Evolutionary conservation across 2,113 vertebrate genomes (phyloP), one percentile per base, ranked within the genome.

Genomic region (Misgurnus anguillicaudatus): DNA sequence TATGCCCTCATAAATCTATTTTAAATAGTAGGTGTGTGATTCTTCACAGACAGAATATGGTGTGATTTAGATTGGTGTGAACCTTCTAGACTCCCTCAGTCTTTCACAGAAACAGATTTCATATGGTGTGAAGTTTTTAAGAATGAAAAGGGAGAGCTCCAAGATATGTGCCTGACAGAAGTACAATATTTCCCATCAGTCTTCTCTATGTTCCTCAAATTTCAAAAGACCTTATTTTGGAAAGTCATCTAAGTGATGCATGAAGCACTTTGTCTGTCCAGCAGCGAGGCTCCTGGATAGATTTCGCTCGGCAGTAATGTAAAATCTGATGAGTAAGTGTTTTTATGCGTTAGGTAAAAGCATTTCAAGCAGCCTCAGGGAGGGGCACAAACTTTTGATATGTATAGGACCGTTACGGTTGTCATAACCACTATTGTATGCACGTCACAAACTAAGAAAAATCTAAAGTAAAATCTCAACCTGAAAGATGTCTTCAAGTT

Each of bases 241-340:
- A 4, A 71, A 71, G 68, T 71, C 68, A 57, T 71, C 68, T 14
- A 39, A 71, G 68, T 71, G 68, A 71, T 57, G 36, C 51, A 71
- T 57, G 17, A 19, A 19, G 68, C 47, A 71, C 51, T 57, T 71
- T 57, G 51, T 9, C 51, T 11, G 51, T 57, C 41, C 47, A 6
- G 48, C 38, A 39, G 68, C 9, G 3, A 55, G 68, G 68, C 51
- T 71, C 17, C n/a, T 0, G 51, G 68, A 48, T 24, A 71, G 36
- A 51, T 55, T 51, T 55, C 68, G 55, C 48, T 39, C 48, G 31
- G 8, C 68, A 19, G 68, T 71, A 71, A 57, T 71, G n/a, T 13
- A 55, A 51, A 39, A 36, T 39, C 16, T 71, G 68, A 55, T 55
- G 68, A 71, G 48, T 71, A 55, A 71, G 68, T 55, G 68, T 39